Conservation (phyloP, 2,113 vertebrate genomes). For the Egretta garzetta region DNA sequence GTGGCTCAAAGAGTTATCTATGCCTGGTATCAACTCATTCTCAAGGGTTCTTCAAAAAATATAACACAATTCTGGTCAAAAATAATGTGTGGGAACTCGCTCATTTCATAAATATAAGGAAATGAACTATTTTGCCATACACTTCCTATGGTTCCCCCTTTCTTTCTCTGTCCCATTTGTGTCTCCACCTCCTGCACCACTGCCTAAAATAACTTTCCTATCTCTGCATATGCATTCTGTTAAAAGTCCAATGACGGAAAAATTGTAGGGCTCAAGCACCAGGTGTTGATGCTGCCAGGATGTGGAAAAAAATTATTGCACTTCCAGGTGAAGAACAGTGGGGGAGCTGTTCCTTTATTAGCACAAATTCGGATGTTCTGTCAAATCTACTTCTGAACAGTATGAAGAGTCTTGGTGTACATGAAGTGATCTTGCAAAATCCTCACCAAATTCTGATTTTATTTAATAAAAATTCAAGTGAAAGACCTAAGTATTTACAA, state of each 20-base stretch:
- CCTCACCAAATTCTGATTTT: neutral
- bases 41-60: neutral
- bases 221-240: neutral
- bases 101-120: constrained; percentile 39
- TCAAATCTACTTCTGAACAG: neutral
- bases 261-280: neutral
- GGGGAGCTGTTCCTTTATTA: neutral
- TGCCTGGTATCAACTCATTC: neutral
- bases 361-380: fast-evolving
- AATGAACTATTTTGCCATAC: neutral
- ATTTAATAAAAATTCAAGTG: neutral
- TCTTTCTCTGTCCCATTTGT: neutral
- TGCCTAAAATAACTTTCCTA: neutral
- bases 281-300: neutral
- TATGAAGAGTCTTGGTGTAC: neutral
- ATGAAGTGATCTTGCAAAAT: neutral
- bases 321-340: neutral
- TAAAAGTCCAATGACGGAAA: neutral
- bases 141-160: neutral
- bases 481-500: neutral
- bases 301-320: neutral
- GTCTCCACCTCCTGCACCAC: neutral
- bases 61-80: neutral
- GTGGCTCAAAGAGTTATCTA: neutral
- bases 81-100: constrained; percentile 14